Base-by-base conservation (phyloP, 2,888 invertebrate genomes). In the Platycnemis pennipes region DNA sequence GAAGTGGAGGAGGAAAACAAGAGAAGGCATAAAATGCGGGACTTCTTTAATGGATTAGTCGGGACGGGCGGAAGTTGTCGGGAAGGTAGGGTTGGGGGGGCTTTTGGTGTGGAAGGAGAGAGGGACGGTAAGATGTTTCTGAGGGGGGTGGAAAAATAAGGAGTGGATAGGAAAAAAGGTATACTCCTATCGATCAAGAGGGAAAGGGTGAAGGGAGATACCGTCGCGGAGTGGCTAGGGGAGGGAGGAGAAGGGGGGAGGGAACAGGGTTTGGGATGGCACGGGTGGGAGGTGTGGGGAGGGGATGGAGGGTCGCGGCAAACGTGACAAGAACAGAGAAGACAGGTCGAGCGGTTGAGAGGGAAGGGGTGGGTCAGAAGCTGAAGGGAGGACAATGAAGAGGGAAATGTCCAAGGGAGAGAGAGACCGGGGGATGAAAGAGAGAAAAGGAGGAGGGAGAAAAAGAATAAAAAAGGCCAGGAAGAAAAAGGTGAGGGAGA, bases 11-110 rank as follows among this genome's bases (percentile, higher is more conserved):
- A 77, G 31, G 37, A 77, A 77, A 77, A 77, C 77, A 77, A 77
- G 77, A 77, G 77, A 77, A 63, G 77, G 77, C 37, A 77, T 77
- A 77, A 77, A 77, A 77, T 77, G 77, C 77, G 77, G 77, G 77
- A 77, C 77, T 77, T 37, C 77, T 77, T 77, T 77, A 77, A 77
- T 77, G 77, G 77, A 77, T 77, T 77, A 77, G 77, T 77, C 77
- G 77, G 37, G 77, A 37, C 37, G 31, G 63, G n/a, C 37, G 49
- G 49, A 49, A 49, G 49, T 11, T 49, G 49, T 19, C 13, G 77
- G 77, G 77, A 11, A 37, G 77, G 31, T 7, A 0, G 63, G 22
- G n/a, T 26, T 63, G 63, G 63, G 63, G 26, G n/a, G 26, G 63
- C n/a, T n/a, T n/a, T n/a, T n/a, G n/a, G n/a, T n/a, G n/a, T n/a